Evolutionary conservation across 2,888 invertebrate genomes (phyloP), one percentile per base, ranked within the genome.

Genomic region (Fabriciana adippe): DNA sequence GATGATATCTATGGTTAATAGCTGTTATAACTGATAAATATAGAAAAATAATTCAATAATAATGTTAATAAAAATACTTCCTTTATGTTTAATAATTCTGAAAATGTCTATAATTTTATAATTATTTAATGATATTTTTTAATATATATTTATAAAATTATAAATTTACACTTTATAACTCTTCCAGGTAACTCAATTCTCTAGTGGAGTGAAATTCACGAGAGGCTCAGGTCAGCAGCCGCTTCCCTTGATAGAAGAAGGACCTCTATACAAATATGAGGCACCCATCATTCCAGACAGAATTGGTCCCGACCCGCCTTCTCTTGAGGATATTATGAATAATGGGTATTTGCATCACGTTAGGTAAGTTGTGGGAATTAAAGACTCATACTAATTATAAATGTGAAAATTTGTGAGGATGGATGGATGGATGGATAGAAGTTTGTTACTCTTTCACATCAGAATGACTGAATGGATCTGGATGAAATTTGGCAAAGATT

Each of bases 151-250:
- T n/a, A n/a, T n/a, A n/a, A n/a, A 18, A 18, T 18, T 14, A 18
- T 15, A 13, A 15, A 21, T 57, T 55, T 35, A 14, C n/a, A n/a
- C n/a, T 21, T n/a, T 8, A 35, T 35, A 18, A 35, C 45, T 21
- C 1, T 71, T 78, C 0, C 81, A 93, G 92, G 93, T 94, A 0
- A 95, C 95, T 1, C 96, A 96, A 73, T 98, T 98, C 87, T 97
- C 98, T 0, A 95, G 96, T 0, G 98, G 98, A 18, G 96, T 98
- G 6, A 96, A 96, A 83, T 96, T 98, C 84, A 95, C 96, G 0
- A 92, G 94, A 59, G 94, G 95, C 4, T 88, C 94, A 0, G 93
- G 94, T 8, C 92, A 93, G 18, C 95, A 96, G 51, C 94, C 96
- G 0, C 84, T 97, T 2, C 96, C 96, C 0, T 93, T 95, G 73